Evolutionary conservation across 1,140 invertebrate species (phyloP), one percentile per base, ranked within the genome.

Genomic region (Hylaeus anthracinus): DNA sequence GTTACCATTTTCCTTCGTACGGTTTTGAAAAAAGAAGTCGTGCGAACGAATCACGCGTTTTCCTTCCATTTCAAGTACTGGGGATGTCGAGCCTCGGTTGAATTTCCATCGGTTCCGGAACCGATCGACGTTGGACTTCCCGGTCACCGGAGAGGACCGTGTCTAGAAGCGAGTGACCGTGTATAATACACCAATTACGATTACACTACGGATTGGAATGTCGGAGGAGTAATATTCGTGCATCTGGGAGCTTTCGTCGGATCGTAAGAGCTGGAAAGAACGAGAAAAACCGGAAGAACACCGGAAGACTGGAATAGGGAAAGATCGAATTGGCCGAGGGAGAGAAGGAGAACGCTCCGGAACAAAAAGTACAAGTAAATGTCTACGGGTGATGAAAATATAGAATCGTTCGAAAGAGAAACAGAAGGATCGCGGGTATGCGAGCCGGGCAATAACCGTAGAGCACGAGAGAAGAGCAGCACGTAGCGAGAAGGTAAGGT

Each of bases 401-500:
- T 58, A 1, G 45, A n/a, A 15, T n/a, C 56, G 26, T 45, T 51
- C 15, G 65, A n/a, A 37, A 12, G 65, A 45, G 15, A n/a, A 55
- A 58, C 0, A 45, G 37, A 55, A 69, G 51, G 60, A 69, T 67
- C 56, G 64, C 65, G 48, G 51, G 70, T 5, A 51, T 72, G 51
- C n/a, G 77, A 56, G 26, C 41, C 48, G 60, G 67, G 66, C 71
- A 66, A 65, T 65, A 60, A 79, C 43, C 51, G 70, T 72, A 65
- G 65, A 67, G 71, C 48, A 66, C 58, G 66, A 71, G 67, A 51
- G 66, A 70, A 70, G 65, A 77, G 64, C 12, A 61, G 26, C 80
- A 72, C 58, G 80, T 26, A 70, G 41, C 39, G 79, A 67, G 60
- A 64, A 78, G 60, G 80, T 79, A 77, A 71, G 74, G 26, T 37